These are phyloP conservation scores for Rotaria magnacalcarata DNA, from an alignment of 2,888 invertebrate genomes.

Conservation along the genomic window DNA sequence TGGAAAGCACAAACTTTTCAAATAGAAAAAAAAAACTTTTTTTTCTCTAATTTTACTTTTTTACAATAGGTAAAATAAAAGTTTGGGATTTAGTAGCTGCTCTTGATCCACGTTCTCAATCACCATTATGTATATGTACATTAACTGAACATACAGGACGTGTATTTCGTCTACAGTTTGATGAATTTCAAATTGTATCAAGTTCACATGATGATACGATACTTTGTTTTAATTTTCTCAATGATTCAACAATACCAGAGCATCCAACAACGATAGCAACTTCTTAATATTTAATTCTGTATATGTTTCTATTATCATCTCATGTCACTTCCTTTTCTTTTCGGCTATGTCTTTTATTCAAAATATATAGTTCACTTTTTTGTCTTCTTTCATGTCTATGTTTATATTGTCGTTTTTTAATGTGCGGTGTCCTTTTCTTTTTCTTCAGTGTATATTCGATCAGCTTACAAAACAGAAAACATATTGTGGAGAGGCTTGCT, in stretches of 20 bases:
- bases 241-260: neutral
- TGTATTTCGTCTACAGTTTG: constrained; percentile 97
- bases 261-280: neutral
- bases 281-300: neutral
- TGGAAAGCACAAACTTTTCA: neutral
- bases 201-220: constrained; percentile 99
- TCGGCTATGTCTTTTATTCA: constrained; percentile 9
- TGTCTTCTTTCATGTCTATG: neutral
- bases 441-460: neutral
- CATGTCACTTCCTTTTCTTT: neutral
- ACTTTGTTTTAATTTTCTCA: constrained; percentile 91
- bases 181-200: constrained; percentile 99
- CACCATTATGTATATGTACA: constrained; percentile 87
- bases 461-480: neutral
- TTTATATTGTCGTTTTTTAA: neutral
- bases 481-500: neutral
- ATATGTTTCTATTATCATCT: neutral
- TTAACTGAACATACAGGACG: constrained; percentile 98
- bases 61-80: constrained; percentile 74
- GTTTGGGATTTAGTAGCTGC: constrained; percentile 98
- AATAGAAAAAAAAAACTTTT: neutral
- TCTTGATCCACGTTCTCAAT: constrained; percentile 88
- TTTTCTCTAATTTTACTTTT: no score
- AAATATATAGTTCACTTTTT: neutral
- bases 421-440: neutral